phyloP scores from a whole-genome alignment of 2,888 invertebrate genomes.

The Cephus spinipes region DNA sequence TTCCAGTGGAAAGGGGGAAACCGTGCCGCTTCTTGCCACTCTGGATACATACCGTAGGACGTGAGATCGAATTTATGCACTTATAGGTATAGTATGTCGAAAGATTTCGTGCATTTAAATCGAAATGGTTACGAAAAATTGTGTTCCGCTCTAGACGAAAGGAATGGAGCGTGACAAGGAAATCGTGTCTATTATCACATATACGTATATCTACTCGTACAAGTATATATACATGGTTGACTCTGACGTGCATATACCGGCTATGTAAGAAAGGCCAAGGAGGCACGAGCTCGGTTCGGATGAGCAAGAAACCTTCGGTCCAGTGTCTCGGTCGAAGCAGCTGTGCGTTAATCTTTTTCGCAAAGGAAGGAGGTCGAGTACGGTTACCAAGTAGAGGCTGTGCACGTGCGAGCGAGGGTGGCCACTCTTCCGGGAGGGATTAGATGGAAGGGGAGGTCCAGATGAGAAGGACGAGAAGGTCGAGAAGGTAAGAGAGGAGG shows the following conservation, averaged over 20 bases:
- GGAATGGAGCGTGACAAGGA: not conserved
- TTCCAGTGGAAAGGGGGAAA: not conserved
- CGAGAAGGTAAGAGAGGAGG: constrained; percentile 10
- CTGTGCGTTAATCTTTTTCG: constrained; percentile 48
- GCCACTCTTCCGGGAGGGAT: constrained; percentile 33
- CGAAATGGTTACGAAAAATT: not conserved
- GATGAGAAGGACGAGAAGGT: constrained; percentile 23
- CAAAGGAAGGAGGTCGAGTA: constrained; percentile 46
- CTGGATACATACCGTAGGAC: not conserved
- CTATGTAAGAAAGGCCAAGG: too few species aligned
- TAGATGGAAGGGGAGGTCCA: not conserved
- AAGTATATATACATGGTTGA: too few species aligned
- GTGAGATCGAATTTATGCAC: not conserved
- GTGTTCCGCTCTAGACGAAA: not conserved
- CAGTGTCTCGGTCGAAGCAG: constrained; percentile 7
- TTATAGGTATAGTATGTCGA: not conserved
- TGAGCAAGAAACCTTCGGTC: too few species aligned
- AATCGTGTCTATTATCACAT: not conserved
- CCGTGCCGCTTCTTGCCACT: not conserved
- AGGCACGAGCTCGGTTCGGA: too few species aligned
- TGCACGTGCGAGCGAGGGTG: constrained; percentile 28
- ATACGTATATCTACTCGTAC: not conserved
- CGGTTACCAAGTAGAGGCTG: constrained; percentile 24
- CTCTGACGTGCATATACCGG: too few species aligned
- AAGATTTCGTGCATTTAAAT: not conserved